Evolutionary conservation across 1,140 invertebrate species (phyloP), one percentile per base, ranked within the genome.

Genomic region (Drosophila mayri): DNA sequence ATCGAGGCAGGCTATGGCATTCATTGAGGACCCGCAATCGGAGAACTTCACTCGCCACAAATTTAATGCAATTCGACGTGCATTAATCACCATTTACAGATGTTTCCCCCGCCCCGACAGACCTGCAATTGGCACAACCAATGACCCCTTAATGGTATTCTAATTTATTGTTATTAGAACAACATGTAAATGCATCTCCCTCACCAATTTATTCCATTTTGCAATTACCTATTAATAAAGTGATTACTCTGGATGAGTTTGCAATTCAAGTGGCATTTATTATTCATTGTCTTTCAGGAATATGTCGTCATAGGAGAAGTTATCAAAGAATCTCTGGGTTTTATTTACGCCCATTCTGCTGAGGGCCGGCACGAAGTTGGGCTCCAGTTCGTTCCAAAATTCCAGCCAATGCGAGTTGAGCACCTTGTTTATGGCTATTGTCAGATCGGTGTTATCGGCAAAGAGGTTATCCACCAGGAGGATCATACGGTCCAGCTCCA

Each of bases 331-430:
- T 11, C 46, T 11, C 1, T 35, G 16, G n/a, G 50, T 20, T 4
- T 1, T 28, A 10, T 44, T 30, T 0, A 52, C 59, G 5, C 38
- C 66, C 60, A 44, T 37, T 41, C 32, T 38, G 10, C 20, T 68
- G 0, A 63, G 10, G 1, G n/a, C 14, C 1, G 64, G 77, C 3
- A 79, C 5, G 1, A 81, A n/a, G 10, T 38, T 64, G 10, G 73
- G 30, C 5, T 77, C 72, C 6, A 81, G 20, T 20, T 81, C 73
- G 49, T 81, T 80, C 79, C 79, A 81, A 4, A 81, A 64, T 11
- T 76, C 60, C 7, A 76, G 20, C 79, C 79, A 81, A 5, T 76
- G 65, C 1, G 76, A 60, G 32, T 81, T 81, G 6, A 81, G 16
- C 20, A 81, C 61, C 0, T 54, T 58, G 44, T 72, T 81, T 0